Evolutionary conservation across 2,797 vertebrate genomes (phyloP).

Genomic region (Cetoscarus ocellatus): DNA sequence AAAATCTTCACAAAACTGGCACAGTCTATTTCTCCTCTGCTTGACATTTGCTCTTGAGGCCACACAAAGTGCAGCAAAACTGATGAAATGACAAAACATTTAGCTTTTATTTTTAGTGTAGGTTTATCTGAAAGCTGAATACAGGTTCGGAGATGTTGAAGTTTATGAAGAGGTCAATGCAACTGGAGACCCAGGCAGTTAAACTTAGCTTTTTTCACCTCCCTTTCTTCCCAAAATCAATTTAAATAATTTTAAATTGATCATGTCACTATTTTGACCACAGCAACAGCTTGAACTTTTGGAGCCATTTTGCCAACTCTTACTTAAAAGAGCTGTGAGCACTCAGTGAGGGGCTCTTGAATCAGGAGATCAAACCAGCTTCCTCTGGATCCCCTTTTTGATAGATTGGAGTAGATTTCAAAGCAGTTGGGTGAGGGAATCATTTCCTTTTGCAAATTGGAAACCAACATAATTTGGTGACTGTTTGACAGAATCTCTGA

Average conservation of each 20-base stretch:
- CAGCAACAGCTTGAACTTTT: conserved; percentile 63
- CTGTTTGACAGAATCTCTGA: conserved; percentile 51
- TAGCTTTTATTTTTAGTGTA: conserved; percentile 63
- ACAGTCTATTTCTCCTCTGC: conserved; percentile 47
- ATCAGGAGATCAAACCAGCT: conserved; percentile 65
- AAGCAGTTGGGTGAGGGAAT: conserved; percentile 56
- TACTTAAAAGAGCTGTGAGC: conserved; percentile 60
- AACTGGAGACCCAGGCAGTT: conserved; percentile 69
- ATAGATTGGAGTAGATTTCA: conserved; percentile 74
- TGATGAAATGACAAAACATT: conserved; percentile 54
- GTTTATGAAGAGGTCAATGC: conserved; percentile 69
- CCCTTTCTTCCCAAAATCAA: conserved; percentile 62
- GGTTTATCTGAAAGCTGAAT: conserved; percentile 57
- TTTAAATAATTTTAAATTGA: conserved; percentile 64
- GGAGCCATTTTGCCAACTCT: conserved; percentile 51
- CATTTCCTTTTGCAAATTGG: conserved; percentile 59
- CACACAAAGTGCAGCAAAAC: conserved; percentile 47
- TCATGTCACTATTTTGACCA: conserved; percentile 75
- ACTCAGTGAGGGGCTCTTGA: conserved; percentile 49
- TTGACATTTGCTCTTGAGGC: conserved; percentile 72
- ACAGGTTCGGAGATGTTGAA: conserved; percentile 54
- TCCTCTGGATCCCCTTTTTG: conserved; percentile 47
- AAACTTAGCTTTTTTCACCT: conserved; percentile 58
- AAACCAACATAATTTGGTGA: conserved; percentile 54
- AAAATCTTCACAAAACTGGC: too few species aligned